Conservation (phyloP, 2,797 vertebrate genomes). For the Sebastes baramenuke region DNA sequence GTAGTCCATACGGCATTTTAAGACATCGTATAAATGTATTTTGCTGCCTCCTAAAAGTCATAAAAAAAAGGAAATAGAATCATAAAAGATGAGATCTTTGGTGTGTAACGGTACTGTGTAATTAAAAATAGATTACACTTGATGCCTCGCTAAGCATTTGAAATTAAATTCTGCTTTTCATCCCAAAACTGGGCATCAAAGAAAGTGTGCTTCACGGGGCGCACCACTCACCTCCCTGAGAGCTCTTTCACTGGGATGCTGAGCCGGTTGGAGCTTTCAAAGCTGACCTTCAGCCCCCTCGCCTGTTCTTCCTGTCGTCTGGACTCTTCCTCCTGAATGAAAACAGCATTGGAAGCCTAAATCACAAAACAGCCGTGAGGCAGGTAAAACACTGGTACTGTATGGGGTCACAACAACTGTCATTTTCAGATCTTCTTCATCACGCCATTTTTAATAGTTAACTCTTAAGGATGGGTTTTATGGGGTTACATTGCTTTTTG, state of each 20-base stretch:
- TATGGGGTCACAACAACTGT: not conserved
- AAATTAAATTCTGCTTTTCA: not conserved
- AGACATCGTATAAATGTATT: not conserved
- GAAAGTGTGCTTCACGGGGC: not conserved
- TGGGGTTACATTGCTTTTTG: not conserved
- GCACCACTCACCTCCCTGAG: constrained; percentile 87
- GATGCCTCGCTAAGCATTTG: not conserved
- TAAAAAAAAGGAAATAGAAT: not conserved
- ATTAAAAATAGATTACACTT: not conserved
- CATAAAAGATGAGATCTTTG: not conserved
- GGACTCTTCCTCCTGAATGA: constrained; percentile 86
- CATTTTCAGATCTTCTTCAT: not conserved
- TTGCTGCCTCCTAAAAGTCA: not conserved
- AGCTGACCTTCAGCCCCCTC: constrained; percentile 80
- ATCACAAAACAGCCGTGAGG: not conserved
- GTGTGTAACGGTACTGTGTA: not conserved
- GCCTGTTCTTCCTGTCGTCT: constrained; percentile 82
- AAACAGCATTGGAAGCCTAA: not conserved
- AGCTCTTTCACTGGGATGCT: constrained; percentile 88
- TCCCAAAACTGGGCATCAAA: not conserved
- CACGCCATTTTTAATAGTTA: not conserved
- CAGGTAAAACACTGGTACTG: not conserved
- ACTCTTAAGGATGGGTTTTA: not conserved
- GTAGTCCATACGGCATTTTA: not conserved
- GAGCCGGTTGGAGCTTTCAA: constrained; percentile 82